Evolutionary conservation across 2,888 invertebrate species (phyloP), one percentile per base, ranked within the genome.

Genomic region (Psylliodes chrysocephalus): DNA sequence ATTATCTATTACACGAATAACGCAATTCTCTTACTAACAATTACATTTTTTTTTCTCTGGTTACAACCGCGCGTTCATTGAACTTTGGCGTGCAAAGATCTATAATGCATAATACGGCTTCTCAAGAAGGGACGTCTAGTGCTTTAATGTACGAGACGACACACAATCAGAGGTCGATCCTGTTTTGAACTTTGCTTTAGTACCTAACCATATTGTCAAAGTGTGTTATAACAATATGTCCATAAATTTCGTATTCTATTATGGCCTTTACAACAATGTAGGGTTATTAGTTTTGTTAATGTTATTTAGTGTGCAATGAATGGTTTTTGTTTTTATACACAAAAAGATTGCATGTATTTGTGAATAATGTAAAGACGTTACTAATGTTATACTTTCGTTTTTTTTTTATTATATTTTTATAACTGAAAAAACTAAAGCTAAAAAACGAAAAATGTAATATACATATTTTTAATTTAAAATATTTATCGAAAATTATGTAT

Each of bases 81-180:
- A 44, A 44, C 44, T 44, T 18, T 44, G 44, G 44, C 44, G 44
- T 44, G 44, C 40, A 40, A 15, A 40, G 44, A 17, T 44, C 18
- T 44, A 17, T 40, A 40, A 40, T 40, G 40, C 17, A 40, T 40
- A 40, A 40, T 40, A 14, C 17, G 19, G 44, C 44, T 44, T 44
- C 44, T 15, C 44, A 19, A 44, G 44, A 44, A 44, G n/a, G 17
- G 40, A 40, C 40, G 44, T 44, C 44, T 44, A 15, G 44, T 44
- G 44, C 5, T 18, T 17, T 10, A 44, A 44, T 8, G 10, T 19
- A 10, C 7, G 10, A 17, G 19, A 44, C 44, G 19, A 44, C 44
- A 44, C 19, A 40, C 40, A 40, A 40, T 40, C 40, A 17, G n/a
- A n/a, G 17, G 17, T 40, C 40, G 40, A 40, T 40, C 12, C 17